A percentile compares a stretch with the other conserved stretches of the same genome.
These are phyloP conservation scores for Patiria miniata DNA, from an alignment of 35 echinoderm and acorn worm species.

Conservation along the genomic window DNA sequence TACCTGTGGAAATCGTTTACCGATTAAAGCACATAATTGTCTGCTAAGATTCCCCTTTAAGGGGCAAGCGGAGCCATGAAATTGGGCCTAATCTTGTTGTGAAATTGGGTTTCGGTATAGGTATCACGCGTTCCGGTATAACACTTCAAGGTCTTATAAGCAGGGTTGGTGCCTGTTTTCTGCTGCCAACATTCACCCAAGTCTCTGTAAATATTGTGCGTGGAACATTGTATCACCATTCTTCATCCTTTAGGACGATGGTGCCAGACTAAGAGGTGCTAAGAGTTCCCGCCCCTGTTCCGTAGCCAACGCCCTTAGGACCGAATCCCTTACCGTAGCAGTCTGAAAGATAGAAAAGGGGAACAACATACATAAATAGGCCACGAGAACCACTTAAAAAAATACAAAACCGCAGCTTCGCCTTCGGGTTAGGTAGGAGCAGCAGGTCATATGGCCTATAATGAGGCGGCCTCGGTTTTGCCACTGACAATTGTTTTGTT, in stretches of 20 bases:
- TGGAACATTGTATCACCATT: no score
- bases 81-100: no score
- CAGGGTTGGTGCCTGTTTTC: no score
- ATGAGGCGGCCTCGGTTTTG: neutral
- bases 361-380: neutral
- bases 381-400: neutral
- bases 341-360: neutral
- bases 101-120: no score
- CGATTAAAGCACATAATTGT: no score
- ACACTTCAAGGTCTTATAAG: no score
- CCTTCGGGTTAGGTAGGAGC: neutral
- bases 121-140: no score
- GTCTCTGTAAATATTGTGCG: no score
- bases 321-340: constrained; percentile 11
- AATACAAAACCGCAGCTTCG: neutral
- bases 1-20: no score
- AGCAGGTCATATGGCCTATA: neutral
- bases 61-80: no score
- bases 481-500: neutral
- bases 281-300: neutral
- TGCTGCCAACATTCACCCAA: no score
- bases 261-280: neutral
- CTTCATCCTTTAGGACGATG: neutral
- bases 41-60: no score
- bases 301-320: neutral